These are phyloP conservation scores for Seriola rivoliana DNA, from an alignment of 2,113 vertebrate genomes.

Conservation along the genomic window DNA sequence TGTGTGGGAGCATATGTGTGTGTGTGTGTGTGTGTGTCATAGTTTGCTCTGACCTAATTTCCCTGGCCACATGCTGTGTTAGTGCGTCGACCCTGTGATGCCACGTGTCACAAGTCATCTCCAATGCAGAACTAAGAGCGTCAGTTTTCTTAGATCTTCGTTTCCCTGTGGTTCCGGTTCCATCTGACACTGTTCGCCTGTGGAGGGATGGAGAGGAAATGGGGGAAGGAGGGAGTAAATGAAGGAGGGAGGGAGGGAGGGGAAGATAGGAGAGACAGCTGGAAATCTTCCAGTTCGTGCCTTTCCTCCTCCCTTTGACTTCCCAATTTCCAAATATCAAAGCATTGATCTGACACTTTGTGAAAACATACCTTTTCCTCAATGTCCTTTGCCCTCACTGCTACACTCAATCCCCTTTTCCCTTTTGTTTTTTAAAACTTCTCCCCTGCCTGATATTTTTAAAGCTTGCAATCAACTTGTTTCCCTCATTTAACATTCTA, in stretches of 20 bases:
- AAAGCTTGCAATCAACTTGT: not conserved
- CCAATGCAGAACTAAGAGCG: constrained; percentile 52
- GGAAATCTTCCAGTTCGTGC: constrained; percentile 56
- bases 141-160: constrained; percentile 73
- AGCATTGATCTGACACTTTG: constrained; percentile 53
- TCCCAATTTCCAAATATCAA: constrained; percentile 67
- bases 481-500: not conserved
- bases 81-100: constrained; percentile 56
- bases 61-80: constrained; percentile 68
- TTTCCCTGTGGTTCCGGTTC: constrained; percentile 62
- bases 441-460: constrained; percentile 10
- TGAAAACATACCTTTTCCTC: constrained; percentile 50
- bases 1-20: constrained; percentile 1
- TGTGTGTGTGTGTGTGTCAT: constrained; percentile 18
- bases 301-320: constrained; percentile 49
- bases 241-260: constrained; percentile 38
- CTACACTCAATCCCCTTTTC: constrained; percentile 1
- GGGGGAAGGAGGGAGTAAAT: constrained; percentile 46
- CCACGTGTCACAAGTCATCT: constrained; percentile 59
- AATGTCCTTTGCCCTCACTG: constrained; percentile 17
- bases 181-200: constrained; percentile 66
- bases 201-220: constrained; percentile 52
- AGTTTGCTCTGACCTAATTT: constrained; percentile 75
- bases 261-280: constrained; percentile 69
- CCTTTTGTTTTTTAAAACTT: constrained; percentile 14